These are phyloP conservation scores for Zaprionus camerounensis DNA, from an alignment of 1,140 invertebrate species.

Conservation along the genomic window DNA sequence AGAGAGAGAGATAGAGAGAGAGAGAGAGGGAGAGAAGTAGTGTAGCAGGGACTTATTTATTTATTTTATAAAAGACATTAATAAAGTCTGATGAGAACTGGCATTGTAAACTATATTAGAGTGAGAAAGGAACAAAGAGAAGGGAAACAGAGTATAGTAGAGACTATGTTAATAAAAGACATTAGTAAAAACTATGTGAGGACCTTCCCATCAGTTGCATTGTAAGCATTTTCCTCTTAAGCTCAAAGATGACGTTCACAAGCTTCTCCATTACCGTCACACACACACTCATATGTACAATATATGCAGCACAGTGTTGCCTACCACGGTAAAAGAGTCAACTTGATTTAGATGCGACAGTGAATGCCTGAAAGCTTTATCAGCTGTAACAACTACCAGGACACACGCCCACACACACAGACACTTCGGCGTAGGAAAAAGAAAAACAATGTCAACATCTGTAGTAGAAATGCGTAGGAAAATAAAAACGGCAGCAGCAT, in stretches of 20 bases:
- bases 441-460: slow-evolving; percentile 55
- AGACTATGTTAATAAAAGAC: slow-evolving; percentile 9
- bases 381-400: slow-evolving; percentile 63
- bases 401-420: background rate
- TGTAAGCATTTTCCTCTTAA: background rate
- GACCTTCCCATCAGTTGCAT: background rate
- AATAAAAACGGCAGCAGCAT: slow-evolving; percentile 42
- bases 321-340: slow-evolving; percentile 36
- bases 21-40: background rate
- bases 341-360: slow-evolving; percentile 59
- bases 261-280: background rate
- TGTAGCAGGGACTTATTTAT: background rate
- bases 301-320: slow-evolving; percentile 5
- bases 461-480: slow-evolving; percentile 50
- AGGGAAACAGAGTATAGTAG: background rate
- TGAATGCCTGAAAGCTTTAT: slow-evolving; percentile 61
- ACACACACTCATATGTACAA: too few species aligned
- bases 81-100: too few species aligned
- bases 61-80: background rate
- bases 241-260: background rate
- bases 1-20: too few species aligned
- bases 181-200: slow-evolving; percentile 13
- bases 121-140: background rate
- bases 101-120: too few species aligned
- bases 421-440: slow-evolving; percentile 23